phyloP scores from a whole-genome alignment of 2,113 vertebrate species.

The Piprites chloris region DNA sequence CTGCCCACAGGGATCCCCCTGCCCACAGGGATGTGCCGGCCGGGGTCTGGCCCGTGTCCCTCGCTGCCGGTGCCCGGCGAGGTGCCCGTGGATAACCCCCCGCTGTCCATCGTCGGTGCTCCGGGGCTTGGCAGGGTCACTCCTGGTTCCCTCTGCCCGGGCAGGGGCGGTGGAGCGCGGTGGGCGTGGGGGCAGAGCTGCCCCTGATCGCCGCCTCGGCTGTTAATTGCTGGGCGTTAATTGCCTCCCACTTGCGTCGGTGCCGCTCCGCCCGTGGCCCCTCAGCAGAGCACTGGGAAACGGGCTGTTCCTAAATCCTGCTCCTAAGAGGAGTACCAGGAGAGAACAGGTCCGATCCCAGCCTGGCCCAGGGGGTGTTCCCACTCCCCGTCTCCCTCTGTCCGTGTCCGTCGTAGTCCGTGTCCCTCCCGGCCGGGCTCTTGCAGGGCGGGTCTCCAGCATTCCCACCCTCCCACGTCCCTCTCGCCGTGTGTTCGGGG shows the following conservation, averaged over 20 bases:
- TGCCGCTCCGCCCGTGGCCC: not conserved
- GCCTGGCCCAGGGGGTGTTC: accelerated
- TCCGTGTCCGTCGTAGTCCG: accelerated
- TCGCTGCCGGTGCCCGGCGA: too few species aligned
- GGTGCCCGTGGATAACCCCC: accelerated
- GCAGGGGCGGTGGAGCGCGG: not conserved
- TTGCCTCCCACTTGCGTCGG: not conserved
- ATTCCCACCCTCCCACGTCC: not conserved
- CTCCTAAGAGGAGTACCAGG: accelerated
- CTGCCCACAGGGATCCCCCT: not conserved
- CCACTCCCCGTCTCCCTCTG: accelerated
- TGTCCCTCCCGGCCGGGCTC: not conserved
- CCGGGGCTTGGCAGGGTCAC: accelerated
- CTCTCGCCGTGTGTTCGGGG: too few species aligned
- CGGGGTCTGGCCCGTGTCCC: too few species aligned
- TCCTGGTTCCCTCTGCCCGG: not conserved
- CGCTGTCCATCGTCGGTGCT: accelerated
- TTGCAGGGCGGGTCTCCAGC: accelerated
- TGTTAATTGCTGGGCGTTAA: not conserved
- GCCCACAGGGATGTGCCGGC: too few species aligned
- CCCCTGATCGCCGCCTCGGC: not conserved
- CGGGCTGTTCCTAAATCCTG: accelerated
- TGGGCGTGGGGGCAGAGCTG: not conserved
- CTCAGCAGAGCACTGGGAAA: not conserved
- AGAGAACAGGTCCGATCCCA: accelerated